Conservation (phyloP, 2,888 invertebrate species). For the Prosopocoilus inquinatus region DNA sequence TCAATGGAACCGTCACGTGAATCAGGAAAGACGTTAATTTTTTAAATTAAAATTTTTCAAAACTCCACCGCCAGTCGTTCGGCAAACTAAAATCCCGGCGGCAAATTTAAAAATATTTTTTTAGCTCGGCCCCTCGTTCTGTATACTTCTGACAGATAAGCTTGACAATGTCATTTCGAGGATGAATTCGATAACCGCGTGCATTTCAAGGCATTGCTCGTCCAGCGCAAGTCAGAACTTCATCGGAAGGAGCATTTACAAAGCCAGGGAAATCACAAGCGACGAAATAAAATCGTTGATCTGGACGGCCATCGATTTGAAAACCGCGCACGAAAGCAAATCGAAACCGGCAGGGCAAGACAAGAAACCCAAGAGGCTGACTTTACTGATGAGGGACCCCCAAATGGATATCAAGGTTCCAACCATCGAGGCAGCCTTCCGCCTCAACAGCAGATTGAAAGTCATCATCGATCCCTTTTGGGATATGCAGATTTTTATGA, state of each 20-base stretch:
- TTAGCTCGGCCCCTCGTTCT: no score
- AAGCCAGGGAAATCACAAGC: slow-evolving; percentile 1
- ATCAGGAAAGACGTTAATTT: no score
- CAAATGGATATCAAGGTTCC: slow-evolving; percentile 7
- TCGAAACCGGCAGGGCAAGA: background rate
- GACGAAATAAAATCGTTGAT: slow-evolving; percentile 7
- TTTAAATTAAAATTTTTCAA: no score
- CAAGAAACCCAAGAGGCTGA: slow-evolving; percentile 8
- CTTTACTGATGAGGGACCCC: slow-evolving; percentile 5
- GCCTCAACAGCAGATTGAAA: slow-evolving; percentile 4
- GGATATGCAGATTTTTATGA: slow-evolving; percentile 8
- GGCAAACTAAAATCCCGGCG: no score
- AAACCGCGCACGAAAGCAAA: background rate
- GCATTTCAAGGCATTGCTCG: no score
- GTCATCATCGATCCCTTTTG: slow-evolving; percentile 9
- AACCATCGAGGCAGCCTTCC: slow-evolving; percentile 3
- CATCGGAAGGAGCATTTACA: background rate
- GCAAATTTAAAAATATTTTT: no score
- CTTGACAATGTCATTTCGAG: no score
- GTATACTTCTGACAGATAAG: no score
- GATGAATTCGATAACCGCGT: no score
- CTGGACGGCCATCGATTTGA: slow-evolving; percentile 16
- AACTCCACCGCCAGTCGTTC: no score
- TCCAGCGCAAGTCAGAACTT: background rate
- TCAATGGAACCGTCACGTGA: no score